phyloP scores from a whole-genome alignment of 2,888 invertebrate genomes.

The Rugalucina vietnamica region DNA sequence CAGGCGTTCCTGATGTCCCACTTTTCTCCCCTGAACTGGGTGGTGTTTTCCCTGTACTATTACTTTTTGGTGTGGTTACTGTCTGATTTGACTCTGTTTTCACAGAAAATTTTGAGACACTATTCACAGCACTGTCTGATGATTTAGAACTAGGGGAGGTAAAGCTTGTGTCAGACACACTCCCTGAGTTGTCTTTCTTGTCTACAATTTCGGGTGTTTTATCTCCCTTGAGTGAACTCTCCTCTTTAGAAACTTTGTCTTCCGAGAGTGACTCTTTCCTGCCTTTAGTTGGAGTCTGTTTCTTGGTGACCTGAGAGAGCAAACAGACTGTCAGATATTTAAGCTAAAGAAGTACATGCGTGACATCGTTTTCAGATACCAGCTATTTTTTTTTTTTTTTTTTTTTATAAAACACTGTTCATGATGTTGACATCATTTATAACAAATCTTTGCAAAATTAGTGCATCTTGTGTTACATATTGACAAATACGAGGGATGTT shows the following conservation, averaged over 20 bases:
- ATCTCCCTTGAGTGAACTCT: not conserved
- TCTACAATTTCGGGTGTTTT: not conserved
- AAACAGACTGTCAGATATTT: too few species aligned
- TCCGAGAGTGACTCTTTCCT: constrained; percentile 47
- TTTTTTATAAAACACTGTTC: too few species aligned
- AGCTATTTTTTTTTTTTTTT: too few species aligned
- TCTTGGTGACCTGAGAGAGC: constrained; percentile 54
- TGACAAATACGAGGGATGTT: too few species aligned
- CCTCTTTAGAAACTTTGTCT: constrained; percentile 9
- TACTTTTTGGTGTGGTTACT: not conserved
- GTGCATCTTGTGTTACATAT: too few species aligned
- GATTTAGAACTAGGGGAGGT: not conserved
- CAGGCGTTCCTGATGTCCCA: not conserved
- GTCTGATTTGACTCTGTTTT: not conserved
- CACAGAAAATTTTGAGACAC: not conserved
- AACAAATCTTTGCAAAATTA: too few species aligned
- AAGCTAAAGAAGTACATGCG: too few species aligned
- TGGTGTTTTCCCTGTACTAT: not conserved
- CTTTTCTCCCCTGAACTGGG: not conserved
- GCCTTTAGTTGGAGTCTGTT: constrained; percentile 55
- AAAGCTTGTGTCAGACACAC: not conserved
- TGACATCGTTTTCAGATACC: too few species aligned
- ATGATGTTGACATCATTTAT: too few species aligned
- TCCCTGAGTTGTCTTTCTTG: not conserved
- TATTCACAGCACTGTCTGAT: not conserved